phyloP scores from a whole-genome alignment of 2,113 vertebrate genomes.

The Cyprinodon brontotheroides region DNA sequence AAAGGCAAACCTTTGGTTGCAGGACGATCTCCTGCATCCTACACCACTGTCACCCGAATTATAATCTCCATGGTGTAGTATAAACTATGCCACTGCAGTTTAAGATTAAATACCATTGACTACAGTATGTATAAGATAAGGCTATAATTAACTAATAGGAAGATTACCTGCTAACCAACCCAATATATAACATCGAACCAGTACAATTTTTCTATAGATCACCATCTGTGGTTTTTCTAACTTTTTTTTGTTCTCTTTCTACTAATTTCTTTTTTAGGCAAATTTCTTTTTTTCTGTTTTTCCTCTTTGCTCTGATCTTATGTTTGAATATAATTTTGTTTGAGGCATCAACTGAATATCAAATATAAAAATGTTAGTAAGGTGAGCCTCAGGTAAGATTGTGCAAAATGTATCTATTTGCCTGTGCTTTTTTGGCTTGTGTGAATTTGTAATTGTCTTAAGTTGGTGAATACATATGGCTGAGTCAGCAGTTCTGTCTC shows the following conservation, averaged over 20 bases:
- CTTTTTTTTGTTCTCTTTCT: neutral
- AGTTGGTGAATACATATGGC: constrained; percentile 70
- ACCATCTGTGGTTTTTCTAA: neutral
- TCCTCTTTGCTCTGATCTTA: constrained; percentile 8
- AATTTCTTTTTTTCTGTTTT: constrained; percentile 31
- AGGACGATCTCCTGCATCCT: too few relatives aligned
- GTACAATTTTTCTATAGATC: too few relatives aligned
- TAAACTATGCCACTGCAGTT: too few relatives aligned
- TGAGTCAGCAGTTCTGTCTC: constrained; percentile 79
- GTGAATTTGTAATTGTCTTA: constrained; percentile 74
- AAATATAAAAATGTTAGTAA: constrained; percentile 41
- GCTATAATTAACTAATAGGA: too few relatives aligned
- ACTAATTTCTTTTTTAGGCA: constrained; percentile 10
- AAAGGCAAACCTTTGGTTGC: too few relatives aligned
- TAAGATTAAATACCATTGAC: too few relatives aligned
- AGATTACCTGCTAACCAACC: too few relatives aligned
- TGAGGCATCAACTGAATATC: constrained; percentile 48
- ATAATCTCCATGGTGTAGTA: too few relatives aligned
- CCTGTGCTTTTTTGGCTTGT: constrained; percentile 45
- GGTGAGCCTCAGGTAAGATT: constrained; percentile 48
- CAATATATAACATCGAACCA: too few relatives aligned
- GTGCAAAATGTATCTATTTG: constrained; percentile 39
- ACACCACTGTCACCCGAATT: too few relatives aligned
- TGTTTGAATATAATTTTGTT: constrained; percentile 31
- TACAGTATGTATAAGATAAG: too few relatives aligned